phyloP scores from a whole-genome alignment of 2,888 invertebrate species.

The Dolichopus griseipennis region DNA sequence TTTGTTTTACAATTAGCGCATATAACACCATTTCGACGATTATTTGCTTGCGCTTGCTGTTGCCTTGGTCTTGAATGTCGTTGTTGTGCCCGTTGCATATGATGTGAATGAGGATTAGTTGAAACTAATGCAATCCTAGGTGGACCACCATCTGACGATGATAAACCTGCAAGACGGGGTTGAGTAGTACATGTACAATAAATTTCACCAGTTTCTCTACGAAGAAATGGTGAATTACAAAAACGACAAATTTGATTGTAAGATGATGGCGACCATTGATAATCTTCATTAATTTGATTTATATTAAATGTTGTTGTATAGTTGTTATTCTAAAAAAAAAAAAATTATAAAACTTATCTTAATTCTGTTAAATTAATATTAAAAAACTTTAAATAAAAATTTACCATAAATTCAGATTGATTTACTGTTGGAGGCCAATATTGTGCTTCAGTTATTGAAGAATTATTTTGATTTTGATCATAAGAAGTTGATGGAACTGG shows the following conservation, averaged over 20 bases:
- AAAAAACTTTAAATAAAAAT: neutral
- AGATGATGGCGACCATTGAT: slow-evolving; percentile 12
- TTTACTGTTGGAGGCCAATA: slow-evolving; percentile 26
- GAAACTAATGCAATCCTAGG: neutral
- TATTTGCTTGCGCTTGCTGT: slow-evolving; percentile 31
- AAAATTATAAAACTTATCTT: neutral
- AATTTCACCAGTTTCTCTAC: slow-evolving; percentile 28
- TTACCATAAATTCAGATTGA: slow-evolving; percentile 9
- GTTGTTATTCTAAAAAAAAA: neutral
- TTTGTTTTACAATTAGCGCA: slow-evolving; percentile 59
- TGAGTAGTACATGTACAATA: slow-evolving; percentile 14
- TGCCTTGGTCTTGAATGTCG: slow-evolving; percentile 36
- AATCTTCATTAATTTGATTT: neutral
- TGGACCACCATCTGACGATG: neutral
- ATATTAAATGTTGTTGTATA: neutral
- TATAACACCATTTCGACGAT: slow-evolving; percentile 38
- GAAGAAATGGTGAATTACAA: slow-evolving; percentile 29
- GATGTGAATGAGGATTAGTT: neutral
- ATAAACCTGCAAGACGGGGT: slow-evolving; percentile 14
- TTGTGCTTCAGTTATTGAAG: slow-evolving; percentile 27
- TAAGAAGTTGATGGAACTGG: slow-evolving; percentile 22
- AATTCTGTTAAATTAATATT: neutral
- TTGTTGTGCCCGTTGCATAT: slow-evolving; percentile 16
- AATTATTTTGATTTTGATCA: slow-evolving; percentile 29
- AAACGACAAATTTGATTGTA: slow-evolving; percentile 28